Conservation (phyloP, 2,888 invertebrate species). For the Scaptomyza reducta region DNA sequence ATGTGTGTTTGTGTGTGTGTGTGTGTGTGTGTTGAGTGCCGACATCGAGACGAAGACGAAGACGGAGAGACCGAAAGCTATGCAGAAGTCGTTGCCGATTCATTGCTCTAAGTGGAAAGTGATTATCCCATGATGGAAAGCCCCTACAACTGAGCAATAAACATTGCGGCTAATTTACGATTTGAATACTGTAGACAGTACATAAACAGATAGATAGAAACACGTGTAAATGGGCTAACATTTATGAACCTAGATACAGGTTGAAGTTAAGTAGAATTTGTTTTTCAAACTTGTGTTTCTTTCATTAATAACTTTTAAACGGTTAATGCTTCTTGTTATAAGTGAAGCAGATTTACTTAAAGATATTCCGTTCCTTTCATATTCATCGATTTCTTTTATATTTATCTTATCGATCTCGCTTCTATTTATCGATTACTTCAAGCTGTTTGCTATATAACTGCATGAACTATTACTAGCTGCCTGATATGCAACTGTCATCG, state of each 20-base stretch:
- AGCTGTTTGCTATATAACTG: slow-evolving; percentile 23
- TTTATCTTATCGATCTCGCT: too few species aligned
- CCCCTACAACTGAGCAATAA: slow-evolving; percentile 37
- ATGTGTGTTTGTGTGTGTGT: neutral
- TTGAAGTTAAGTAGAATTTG: neutral
- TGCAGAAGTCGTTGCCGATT: slow-evolving; percentile 9
- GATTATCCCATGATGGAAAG: slow-evolving; percentile 34
- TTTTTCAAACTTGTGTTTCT: too few species aligned
- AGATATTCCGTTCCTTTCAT: too few species aligned
- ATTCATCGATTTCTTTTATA: too few species aligned
- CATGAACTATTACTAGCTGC: slow-evolving; percentile 2
- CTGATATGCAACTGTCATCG: slow-evolving; percentile 1
- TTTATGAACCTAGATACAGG: neutral
- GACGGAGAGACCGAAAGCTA: slow-evolving; percentile 6
- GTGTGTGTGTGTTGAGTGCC: slow-evolving; percentile 11
- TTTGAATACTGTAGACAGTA: neutral
- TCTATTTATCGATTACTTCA: neutral
- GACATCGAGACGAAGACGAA: slow-evolving; percentile 7
- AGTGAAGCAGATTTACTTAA: too few species aligned
- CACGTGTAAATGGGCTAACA: neutral
- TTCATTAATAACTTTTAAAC: neutral
- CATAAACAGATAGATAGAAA: too few species aligned
- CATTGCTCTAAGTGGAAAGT: slow-evolving; percentile 40
- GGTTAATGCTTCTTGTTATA: too few species aligned
- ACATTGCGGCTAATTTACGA: slow-evolving; percentile 13